phyloP scores from a whole-genome alignment of 2,888 invertebrate genomes.

The Chaitophorus viminalis region DNA sequence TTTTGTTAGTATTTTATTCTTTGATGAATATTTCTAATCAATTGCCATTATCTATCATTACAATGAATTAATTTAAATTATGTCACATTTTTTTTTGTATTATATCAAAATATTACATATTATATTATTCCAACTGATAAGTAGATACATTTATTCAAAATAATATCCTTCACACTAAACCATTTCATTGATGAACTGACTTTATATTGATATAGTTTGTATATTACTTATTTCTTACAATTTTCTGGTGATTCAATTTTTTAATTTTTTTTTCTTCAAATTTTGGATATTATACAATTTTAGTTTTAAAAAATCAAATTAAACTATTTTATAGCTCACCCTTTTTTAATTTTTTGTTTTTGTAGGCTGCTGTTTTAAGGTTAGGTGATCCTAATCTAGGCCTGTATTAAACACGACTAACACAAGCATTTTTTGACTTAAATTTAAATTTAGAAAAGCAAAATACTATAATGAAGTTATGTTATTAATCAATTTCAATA shows the following conservation, averaged over 20 bases:
- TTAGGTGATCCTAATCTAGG: constrained; percentile 58
- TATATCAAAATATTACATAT: no score
- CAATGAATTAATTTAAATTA: no score
- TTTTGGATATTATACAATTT: constrained; percentile 14
- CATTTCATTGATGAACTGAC: background rate
- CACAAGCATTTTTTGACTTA: constrained; percentile 18
- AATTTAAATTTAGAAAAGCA: constrained; percentile 31
- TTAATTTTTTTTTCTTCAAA: no score
- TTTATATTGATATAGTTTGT: background rate
- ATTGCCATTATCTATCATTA: background rate
- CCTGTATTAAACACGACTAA: constrained; percentile 55
- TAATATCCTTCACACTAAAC: background rate
- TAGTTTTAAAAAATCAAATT: constrained; percentile 12
- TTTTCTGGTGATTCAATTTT: background rate
- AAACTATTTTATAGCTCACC: constrained; percentile 40
- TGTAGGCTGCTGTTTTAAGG: constrained; percentile 52
- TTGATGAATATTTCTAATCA: background rate
- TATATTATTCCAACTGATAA: no score
- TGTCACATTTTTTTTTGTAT: no score
- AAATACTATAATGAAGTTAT: constrained; percentile 28
- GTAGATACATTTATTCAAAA: no score
- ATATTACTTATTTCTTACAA: background rate
- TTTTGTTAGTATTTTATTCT: background rate
- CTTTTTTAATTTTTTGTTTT: constrained; percentile 48
- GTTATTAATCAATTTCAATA: background rate